A percentile compares a stretch with the other conserved stretches of the same genome.
Evolutionary conservation across 92 coral and sea anemone species (phyloP).

Genomic region (Palythoa caribaeorum): DNA sequence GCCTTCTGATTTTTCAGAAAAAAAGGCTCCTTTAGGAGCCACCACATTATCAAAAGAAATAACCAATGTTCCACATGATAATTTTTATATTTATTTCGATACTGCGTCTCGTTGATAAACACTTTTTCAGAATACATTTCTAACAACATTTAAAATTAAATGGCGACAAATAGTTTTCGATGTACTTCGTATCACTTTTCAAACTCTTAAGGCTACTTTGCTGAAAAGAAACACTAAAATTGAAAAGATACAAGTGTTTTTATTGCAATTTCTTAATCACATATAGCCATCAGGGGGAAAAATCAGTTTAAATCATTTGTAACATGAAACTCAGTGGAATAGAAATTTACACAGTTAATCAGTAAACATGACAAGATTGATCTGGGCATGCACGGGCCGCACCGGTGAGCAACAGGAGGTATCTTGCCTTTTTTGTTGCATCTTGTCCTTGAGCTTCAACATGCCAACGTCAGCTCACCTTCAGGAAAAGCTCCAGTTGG

Average conservation of each 20-base stretch:
- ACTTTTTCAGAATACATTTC: not conserved
- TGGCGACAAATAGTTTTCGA: not conserved
- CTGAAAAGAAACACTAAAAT: slow-evolving; percentile 8
- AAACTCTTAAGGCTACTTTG: slow-evolving; percentile 3
- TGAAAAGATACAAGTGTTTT: slow-evolving; percentile 12
- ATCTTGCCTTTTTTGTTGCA: not conserved
- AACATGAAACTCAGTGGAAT: not conserved
- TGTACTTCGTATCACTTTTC: not conserved
- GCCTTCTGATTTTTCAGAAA: not conserved
- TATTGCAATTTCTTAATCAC: not conserved
- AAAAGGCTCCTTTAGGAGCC: slow-evolving; percentile 34
- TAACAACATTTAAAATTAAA: not conserved
- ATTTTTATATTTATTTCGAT: slow-evolving; percentile 2
- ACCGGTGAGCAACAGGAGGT: not conserved
- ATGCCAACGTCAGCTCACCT: not conserved
- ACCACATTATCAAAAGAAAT: not conserved
- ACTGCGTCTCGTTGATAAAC: slow-evolving; percentile 3
- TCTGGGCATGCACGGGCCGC: not conserved
- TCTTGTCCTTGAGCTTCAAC: not conserved
- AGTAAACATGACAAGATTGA: not conserved
- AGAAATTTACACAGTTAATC: not conserved
- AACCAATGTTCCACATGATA: not conserved
- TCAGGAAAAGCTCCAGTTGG: not conserved
- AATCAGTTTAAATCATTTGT: not conserved
- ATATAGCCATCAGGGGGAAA: no score